Percentiles rank a stretch among this genome's conserved stretches.
Conservation (phyloP, 2,113 vertebrate species). For the Saccopteryx leptura region DNA sequence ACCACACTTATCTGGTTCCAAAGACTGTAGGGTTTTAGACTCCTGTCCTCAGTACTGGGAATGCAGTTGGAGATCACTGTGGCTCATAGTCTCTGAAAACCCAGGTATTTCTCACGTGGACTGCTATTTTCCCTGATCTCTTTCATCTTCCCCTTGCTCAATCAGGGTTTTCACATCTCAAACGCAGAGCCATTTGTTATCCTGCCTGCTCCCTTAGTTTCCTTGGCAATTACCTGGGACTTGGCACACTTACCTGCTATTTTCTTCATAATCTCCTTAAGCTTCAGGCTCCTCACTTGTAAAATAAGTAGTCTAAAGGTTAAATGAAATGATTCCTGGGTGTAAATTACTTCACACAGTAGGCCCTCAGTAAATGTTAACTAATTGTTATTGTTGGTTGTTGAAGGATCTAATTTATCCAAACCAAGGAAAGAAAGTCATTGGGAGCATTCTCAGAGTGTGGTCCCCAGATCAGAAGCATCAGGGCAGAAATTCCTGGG, state of each 20-base stretch:
- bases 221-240: background rate
- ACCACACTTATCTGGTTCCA: background rate
- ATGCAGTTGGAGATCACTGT: background rate
- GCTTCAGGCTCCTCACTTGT: background rate
- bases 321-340: background rate
- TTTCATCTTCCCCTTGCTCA: background rate
- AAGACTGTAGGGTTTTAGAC: background rate
- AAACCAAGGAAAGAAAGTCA: background rate
- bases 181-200: background rate
- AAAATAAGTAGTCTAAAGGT: background rate
- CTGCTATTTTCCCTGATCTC: background rate
- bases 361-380: background rate
- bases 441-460: background rate
- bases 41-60: background rate
- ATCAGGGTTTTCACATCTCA: background rate
- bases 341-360: background rate
- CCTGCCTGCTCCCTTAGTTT: background rate
- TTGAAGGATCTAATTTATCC: background rate
- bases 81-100: background rate
- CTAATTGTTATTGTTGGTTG: background rate
- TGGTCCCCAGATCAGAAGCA: background rate
- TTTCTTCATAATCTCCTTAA: background rate
- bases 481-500: background rate
- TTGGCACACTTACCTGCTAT: background rate
- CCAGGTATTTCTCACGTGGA: background rate